These are phyloP conservation scores for Philhelius pedissequus DNA, from an alignment of 2,888 invertebrate species.

Conservation along the genomic window DNA sequence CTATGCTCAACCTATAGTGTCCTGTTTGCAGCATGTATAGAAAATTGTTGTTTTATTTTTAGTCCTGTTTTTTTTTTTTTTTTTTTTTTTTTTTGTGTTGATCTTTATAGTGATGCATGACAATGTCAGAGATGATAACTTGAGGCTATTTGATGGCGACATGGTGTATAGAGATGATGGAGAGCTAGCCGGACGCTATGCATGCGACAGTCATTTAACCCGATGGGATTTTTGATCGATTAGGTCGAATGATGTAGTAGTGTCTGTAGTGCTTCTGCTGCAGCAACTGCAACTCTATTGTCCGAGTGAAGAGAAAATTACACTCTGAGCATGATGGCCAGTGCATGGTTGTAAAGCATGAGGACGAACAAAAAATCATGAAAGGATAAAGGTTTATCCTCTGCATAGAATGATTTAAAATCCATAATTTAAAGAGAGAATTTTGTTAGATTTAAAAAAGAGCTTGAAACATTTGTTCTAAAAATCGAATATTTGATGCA, in stretches of 20 bases:
- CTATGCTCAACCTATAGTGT: background rate
- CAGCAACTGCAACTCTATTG: slow-evolving; percentile 18
- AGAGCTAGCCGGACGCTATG: slow-evolving; percentile 36
- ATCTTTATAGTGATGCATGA: slow-evolving; percentile 63
- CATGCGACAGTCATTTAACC: slow-evolving; percentile 62
- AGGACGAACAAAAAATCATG: background rate
- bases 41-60: background rate
- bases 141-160: slow-evolving; percentile 63
- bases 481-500: background rate
- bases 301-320: slow-evolving; percentile 36
- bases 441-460: background rate
- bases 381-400: background rate
- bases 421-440: slow-evolving; percentile 17
- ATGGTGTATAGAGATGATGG: slow-evolving; percentile 59
- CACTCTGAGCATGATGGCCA: slow-evolving; percentile 18
- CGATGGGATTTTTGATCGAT: slow-evolving; percentile 68
- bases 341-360: slow-evolving; percentile 11
- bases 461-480: background rate
- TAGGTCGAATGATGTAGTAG: slow-evolving; percentile 61
- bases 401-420: slow-evolving; percentile 14
- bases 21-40: background rate
- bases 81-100: slow-evolving; percentile 30
- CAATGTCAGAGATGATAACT: slow-evolving; percentile 65
- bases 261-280: background rate
- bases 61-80: background rate